phyloP scores from a whole-genome alignment of 2,797 vertebrate species.

The Chrysocyon brachyurus region DNA sequence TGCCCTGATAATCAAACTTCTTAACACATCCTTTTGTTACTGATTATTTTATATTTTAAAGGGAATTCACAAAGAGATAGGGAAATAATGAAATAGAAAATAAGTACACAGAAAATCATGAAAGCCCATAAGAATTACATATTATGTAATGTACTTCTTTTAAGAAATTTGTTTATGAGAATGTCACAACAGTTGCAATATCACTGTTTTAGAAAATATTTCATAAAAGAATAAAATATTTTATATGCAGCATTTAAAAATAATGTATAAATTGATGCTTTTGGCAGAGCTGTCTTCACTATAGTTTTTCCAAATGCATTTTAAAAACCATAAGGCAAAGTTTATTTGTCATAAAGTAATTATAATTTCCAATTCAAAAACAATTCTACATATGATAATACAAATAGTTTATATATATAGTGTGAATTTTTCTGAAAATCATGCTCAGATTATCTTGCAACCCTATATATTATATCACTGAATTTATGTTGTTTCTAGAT shows the following conservation, averaged over 20 bases:
- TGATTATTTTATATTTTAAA: not conserved
- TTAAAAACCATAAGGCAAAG: not conserved
- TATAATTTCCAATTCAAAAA: not conserved
- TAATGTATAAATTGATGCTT: not conserved
- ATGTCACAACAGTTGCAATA: not conserved
- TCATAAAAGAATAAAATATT: not conserved
- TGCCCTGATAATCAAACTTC: not conserved
- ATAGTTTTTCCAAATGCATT: not conserved
- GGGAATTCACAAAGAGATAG: not conserved
- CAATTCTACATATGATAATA: not conserved
- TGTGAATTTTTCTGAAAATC: not conserved
- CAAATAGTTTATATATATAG: not conserved
- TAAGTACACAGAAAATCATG: not conserved
- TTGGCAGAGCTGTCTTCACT: not conserved
- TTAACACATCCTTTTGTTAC: not conserved
- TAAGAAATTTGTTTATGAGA: not conserved
- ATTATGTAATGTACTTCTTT: not conserved
- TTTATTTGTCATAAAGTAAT: not conserved
- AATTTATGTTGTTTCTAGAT: not conserved
- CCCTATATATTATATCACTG: not conserved
- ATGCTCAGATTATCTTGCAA: not conserved
- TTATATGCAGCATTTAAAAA: not conserved
- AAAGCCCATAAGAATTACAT: not conserved
- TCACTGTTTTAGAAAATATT: not conserved
- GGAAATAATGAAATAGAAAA: not conserved